phyloP scores from a whole-genome alignment of 2,113 vertebrate species.

The Heptranchias perlo region DNA sequence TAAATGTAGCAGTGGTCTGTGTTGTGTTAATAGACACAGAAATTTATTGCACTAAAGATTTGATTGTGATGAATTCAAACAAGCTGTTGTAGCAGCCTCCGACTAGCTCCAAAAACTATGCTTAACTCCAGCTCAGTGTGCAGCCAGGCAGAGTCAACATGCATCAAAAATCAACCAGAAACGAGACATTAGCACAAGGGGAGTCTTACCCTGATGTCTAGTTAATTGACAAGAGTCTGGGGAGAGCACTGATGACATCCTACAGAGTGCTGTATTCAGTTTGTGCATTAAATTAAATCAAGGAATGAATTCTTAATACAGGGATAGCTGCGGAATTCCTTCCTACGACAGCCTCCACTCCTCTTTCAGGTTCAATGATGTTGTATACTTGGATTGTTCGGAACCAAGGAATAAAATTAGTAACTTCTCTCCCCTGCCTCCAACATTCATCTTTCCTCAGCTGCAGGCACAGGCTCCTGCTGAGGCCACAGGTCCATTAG shows the following conservation, averaged over 20 bases:
- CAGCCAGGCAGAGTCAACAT: background rate
- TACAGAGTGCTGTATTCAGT: background rate
- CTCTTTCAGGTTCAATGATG: background rate
- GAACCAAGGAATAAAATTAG: background rate
- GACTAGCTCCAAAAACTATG: too few relatives aligned
- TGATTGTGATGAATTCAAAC: background rate
- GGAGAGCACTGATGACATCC: background rate
- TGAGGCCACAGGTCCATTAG: background rate
- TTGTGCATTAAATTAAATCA: background rate
- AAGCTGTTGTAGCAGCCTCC: background rate
- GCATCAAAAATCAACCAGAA: background rate
- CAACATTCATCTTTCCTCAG: background rate
- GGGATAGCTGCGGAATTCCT: background rate
- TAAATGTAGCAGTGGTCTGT: background rate
- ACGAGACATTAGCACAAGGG: background rate
- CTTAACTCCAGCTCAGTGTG: background rate
- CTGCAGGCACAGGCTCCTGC: background rate
- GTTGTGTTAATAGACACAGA: background rate
- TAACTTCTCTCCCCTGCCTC: background rate
- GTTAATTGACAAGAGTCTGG: conserved; percentile 11
- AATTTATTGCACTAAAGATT: background rate
- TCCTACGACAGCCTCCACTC: too few relatives aligned
- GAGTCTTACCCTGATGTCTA: background rate
- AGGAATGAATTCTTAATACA: background rate
- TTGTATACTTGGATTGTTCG: background rate